These are phyloP conservation scores for Neogobius melanostomus DNA, from an alignment of 2,113 vertebrate species.

Conservation along the genomic window DNA sequence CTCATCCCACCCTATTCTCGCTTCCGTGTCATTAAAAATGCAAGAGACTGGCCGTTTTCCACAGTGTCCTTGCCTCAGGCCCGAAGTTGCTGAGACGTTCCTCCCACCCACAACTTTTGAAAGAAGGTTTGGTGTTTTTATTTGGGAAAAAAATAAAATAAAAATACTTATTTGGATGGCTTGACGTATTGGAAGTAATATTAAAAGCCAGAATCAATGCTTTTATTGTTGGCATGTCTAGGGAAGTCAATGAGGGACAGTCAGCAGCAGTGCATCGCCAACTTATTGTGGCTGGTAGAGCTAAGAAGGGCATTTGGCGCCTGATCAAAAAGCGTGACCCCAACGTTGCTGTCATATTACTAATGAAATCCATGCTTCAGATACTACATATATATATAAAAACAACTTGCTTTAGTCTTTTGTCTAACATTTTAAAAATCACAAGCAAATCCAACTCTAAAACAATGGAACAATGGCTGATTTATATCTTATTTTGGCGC, in stretches of 20 bases:
- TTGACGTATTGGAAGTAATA: too few relatives aligned
- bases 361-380: background rate
- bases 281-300: background rate
- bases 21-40: too few relatives aligned
- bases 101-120: too few relatives aligned
- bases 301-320: background rate
- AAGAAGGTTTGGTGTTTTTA: too few relatives aligned
- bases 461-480: slow-evolving; percentile 7
- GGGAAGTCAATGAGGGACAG: too few relatives aligned
- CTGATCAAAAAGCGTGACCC: background rate
- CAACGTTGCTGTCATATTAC: background rate
- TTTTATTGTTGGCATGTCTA: background rate
- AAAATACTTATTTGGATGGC: too few relatives aligned
- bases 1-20: too few relatives aligned
- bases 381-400: background rate
- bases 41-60: too few relatives aligned
- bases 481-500: slow-evolving; percentile 2
- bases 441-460: background rate
- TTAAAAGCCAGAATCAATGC: background rate
- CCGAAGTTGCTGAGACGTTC: too few relatives aligned
- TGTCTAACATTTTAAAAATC: background rate
- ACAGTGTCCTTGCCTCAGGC: too few relatives aligned
- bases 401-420: background rate
- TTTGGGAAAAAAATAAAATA: too few relatives aligned
- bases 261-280: too few relatives aligned